Evolutionary conservation across 2,888 invertebrate species (phyloP), one percentile per base, ranked within the genome.

Genomic region (Synergus umbraculus): DNA sequence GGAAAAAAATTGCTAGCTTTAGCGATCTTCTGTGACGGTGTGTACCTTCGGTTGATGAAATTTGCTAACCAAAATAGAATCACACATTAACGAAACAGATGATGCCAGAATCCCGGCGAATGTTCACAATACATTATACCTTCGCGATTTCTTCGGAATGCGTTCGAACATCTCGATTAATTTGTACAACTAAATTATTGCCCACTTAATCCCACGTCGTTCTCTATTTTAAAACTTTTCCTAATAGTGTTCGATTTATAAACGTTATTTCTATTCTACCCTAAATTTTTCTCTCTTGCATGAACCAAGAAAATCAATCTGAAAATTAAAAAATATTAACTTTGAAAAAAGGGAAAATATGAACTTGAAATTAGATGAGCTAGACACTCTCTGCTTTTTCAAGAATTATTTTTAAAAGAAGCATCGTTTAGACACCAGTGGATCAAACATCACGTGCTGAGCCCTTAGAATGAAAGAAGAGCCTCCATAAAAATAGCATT

Each of bases 51-150:
- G 29, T 18, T 41, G 22, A 46, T 66, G 46, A 54, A 76, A 49
- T 46, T 63, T 49, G 60, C 46, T 66, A 77, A 82, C 83, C 73
- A 29, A 83, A 84, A 85, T 85, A 85, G 83, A 83, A 78, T 79
- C 78, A 44, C 78, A 81, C 78, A 73, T 63, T 80, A 78, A 63
- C 82, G 78, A 79, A 82, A 63, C 82, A 79, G 80, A 82, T 69
- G 66, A 67, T 60, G 60, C 64, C 46, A 67, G 67, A 67, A 67
- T 67, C 44, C 46, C 15, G 65, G 54, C 44, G 8, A 41, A 76
- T 43, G 46, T 76, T 69, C 64, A 78, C 54, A 37, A 58, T 12
- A 46, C 49, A 29, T 29, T 29, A 29, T 29, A 60, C 54, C 41
- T 64, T 79, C 22, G 77, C 58, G 37, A 77, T 81, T 80, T 78